Conservation (phyloP, 2,888 invertebrate species). For the Synergus japonicus region DNA sequence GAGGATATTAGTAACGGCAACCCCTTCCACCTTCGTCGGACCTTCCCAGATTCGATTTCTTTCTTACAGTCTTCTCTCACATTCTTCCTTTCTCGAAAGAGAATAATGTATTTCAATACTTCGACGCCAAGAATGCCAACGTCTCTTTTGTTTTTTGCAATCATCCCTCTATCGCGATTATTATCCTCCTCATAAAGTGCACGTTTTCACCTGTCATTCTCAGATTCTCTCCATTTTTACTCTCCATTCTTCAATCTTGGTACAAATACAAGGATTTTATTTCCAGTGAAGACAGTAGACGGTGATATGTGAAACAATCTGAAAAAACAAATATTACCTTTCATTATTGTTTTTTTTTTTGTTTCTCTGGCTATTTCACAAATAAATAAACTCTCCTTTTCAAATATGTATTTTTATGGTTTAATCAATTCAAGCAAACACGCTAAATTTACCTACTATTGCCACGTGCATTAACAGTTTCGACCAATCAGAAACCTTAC, state of each 20-base stretch:
- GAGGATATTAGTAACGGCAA: conserved; percentile 52
- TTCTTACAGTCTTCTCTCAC: conserved; percentile 30
- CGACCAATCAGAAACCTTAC: conserved; percentile 17
- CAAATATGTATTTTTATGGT: neutral
- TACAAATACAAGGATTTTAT: neutral
- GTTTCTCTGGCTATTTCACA: too few relatives aligned
- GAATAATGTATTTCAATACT: conserved; percentile 37
- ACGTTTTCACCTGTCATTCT: conserved; percentile 23
- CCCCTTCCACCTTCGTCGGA: conserved; percentile 43
- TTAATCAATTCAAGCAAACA: neutral
- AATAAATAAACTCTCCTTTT: neutral
- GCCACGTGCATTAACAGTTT: neutral
- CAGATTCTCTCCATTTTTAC: neutral
- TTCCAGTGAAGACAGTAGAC: neutral
- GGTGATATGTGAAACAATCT: neutral
- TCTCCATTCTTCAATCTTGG: neutral
- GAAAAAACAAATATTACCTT: neutral
- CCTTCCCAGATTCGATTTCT: conserved; percentile 44
- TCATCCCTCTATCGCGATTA: conserved; percentile 25
- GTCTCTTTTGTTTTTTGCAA: conserved; percentile 12
- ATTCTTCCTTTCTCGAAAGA: conserved; percentile 41
- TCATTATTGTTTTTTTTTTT: too few relatives aligned
- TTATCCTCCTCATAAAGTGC: conserved; percentile 33
- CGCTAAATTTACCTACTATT: conserved; percentile 2
- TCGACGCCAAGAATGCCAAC: conserved; percentile 37